Base-by-base conservation (phyloP, 1,140 invertebrate species). In the Lepidostoma basale region DNA sequence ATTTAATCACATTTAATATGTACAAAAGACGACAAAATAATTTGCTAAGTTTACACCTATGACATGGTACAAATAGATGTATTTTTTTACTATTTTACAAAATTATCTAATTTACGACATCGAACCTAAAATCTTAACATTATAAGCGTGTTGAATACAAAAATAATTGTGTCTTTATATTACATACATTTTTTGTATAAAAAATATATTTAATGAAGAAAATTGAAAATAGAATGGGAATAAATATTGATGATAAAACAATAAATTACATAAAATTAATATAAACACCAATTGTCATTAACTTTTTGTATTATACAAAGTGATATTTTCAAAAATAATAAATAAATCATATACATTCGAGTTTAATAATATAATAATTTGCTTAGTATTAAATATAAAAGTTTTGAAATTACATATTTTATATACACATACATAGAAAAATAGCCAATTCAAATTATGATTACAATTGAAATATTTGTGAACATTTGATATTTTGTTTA, bases 1-100 rank as follows among this genome's bases (percentile, higher is more conserved):
- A 22, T 59, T 59, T 59, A 42, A 59, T 59, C 56, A 59, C 56
- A 59, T 59, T 23, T 12, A 59, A 40, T 40, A 59, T 59, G 56
- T 59, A 59, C 56, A 59, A 59, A 59, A 59, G 8, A 40, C 20
- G 12, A 54, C 16, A 20, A 9, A 28, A 40, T 40, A 59, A 59
- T 40, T 59, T 42, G 8, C 56, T 39, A 59, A 40, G n/a, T 23
- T 39, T 59, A 59, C 1, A 23, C 22, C 18, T 59, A 59, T 59
- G 56, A 59, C 56, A 59, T 59, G 56, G 49, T 54, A n/a, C n/a
- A n/a, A n/a, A n/a, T n/a, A n/a, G n/a, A n/a, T 39, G 36, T 39
- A 39, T 9, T 39, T 9, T 39, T 39, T 39, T 39, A 26, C 12
- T 42, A 47, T 47, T 47, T 47, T 47, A 12, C 39, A 20, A 22